Evolutionary conservation across 2,888 invertebrate genomes (phyloP), one percentile per base, ranked within the genome.

Genomic region (Saturnia pavonia): DNA sequence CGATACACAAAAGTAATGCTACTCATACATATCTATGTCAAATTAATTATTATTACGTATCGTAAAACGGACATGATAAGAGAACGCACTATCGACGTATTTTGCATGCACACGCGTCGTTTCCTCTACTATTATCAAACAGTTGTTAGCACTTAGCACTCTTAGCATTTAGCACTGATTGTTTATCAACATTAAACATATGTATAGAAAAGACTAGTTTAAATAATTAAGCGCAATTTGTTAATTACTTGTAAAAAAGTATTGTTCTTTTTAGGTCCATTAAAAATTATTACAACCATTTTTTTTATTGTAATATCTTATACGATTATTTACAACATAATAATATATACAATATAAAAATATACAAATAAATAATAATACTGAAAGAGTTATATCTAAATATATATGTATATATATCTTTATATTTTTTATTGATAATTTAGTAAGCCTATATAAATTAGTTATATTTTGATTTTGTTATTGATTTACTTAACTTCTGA

Each of bases 71-170:
- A 54, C 54, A 54, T 22, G 54, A 54, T 54, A 54, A 54, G 8
- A 22, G 54, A 22, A 54, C 22, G n/a, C n/a, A 54, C 22, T 54
- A 54, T 54, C 54, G 22, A 54, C 11, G 22, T 48, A 48, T 48
- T 48, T 16, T 48, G 48, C 22, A 22, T n/a, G 1, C 22, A 11
- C 11, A n/a, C 11, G 22, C 7, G 22, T n/a, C 54, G 11, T 22
- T 54, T 54, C 54, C 54, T 54, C 54, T 34, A 6, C 34, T 54
- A 54, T 54, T 54, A 43, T 22, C 19, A 66, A 48, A 63, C 4
- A 8, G 22, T 69, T 48, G 16, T 19, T 57, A 60, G 71, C 65
- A 75, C 69, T 65, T 66, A 69, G 45, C n/a, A n/a, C 8, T 54
- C 69, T 65, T 66, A 69, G 45, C n/a, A n/a, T 7, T 54, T 19